Conservation (phyloP, 2,113 vertebrate genomes). For the Donacobius atricapilla region DNA sequence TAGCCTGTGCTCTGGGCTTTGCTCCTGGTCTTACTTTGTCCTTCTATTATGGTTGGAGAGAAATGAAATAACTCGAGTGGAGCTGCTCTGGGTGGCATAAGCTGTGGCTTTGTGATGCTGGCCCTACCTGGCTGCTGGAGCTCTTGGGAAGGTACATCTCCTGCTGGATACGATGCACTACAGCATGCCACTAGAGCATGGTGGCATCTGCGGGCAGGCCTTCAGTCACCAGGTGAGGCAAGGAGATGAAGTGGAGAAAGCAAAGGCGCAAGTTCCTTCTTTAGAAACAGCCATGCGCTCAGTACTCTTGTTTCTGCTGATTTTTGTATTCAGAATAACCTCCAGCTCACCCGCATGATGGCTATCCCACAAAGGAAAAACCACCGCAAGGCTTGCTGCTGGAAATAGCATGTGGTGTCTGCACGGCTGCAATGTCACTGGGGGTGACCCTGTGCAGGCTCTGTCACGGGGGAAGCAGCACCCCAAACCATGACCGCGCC, state of each 20-base stretch:
- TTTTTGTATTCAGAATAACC: neutral
- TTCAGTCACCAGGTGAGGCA: neutral
- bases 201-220: neutral
- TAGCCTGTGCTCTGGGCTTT: neutral
- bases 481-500: rapidly evolving
- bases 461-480: neutral
- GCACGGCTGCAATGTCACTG: rapidly evolving
- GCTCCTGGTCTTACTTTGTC: neutral
- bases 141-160: neutral
- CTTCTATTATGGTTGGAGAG: neutral
- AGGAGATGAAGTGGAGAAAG: neutral
- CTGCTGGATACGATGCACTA: neutral
- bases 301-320: neutral
- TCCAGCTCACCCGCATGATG: rapidly evolving
- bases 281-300: neutral
- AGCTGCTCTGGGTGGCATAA: neutral
- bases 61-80: neutral
- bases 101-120: neutral
- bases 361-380: neutral
- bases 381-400: neutral
- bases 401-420: neutral
- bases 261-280: neutral
- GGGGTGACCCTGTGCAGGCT: rapidly evolving
- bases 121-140: neutral
- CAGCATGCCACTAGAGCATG: rapidly evolving